Conservation (phyloP, 2,113 vertebrate genomes). For the Grammomys dolichurus region DNA sequence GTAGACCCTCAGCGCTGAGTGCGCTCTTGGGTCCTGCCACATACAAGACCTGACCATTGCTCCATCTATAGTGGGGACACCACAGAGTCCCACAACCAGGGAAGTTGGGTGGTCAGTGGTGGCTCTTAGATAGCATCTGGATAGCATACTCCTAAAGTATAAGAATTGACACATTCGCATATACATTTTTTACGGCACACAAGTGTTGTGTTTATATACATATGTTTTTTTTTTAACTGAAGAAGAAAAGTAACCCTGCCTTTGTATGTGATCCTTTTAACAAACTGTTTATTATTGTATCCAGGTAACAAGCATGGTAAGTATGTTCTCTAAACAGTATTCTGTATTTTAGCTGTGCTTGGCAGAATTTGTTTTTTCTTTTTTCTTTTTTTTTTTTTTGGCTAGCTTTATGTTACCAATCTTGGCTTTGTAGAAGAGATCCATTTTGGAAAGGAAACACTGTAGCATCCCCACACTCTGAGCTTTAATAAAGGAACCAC, state of each 20-base stretch:
- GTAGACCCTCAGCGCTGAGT: neutral
- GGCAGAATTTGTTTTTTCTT: conserved; percentile 86
- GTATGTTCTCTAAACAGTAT: conserved; percentile 91
- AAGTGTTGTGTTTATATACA: conserved; percentile 75
- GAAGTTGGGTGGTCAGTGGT: neutral
- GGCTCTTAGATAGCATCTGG: conserved; percentile 59
- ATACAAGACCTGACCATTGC: neutral
- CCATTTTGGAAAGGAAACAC: conserved; percentile 82
- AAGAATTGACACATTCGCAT: conserved; percentile 7
- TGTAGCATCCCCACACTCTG: conserved; percentile 65
- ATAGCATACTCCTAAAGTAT: conserved; percentile 61
- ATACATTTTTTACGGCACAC: conserved; percentile 75
- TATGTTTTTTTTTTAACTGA: conserved; percentile 63
- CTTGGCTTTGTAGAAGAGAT: conserved; percentile 89
- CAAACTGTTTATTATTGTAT: conserved; percentile 94
- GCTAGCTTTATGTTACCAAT: conserved; percentile 89
- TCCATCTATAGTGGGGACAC: neutral
- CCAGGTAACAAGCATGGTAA: conserved; percentile 99
- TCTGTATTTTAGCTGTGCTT: conserved; percentile 90
- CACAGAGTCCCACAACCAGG: neutral
- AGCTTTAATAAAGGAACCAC: conserved; percentile 79
- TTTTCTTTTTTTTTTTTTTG: conserved; percentile 63
- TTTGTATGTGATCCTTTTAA: conserved; percentile 89
- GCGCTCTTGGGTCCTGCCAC: neutral
- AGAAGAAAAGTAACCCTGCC: conserved; percentile 81